Base-by-base conservation (phyloP, 2,888 invertebrate species). In the Eupithecia exiguata region DNA sequence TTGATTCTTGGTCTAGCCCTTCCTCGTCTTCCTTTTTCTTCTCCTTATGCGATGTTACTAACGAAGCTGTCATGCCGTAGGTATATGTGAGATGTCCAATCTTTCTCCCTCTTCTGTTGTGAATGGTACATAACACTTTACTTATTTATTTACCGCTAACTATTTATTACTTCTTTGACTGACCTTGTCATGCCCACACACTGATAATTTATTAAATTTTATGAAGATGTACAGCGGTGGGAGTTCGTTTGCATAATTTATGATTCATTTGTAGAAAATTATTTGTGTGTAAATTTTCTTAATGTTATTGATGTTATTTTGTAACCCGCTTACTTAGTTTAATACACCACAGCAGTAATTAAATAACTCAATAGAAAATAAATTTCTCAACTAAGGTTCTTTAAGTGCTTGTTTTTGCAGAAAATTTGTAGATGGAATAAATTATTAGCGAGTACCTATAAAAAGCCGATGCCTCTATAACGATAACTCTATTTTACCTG, bases 181-280 rank as follows among this genome's bases (percentile, higher is more conserved):
- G 74, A 69, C 71, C 74, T 78, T 75, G 74, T 75, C 70, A 78
- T 78, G 61, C 78, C 78, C 70, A 79, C 80, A 80, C 79, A 62
- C 69, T 75, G 77, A 70, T 77, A 75, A 74, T 76, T 61, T 74
- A 46, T 73, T 75, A 72, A 77, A 77, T 77, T 75, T 66, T 77
- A 75, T 79, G 78, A 70, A 70, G 74, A 77, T 77, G 71, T 79
- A 66, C 75, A 70, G 73, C 63, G 5, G 77, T 80, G 75, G 78
- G 77, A 69, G 74, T 72, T 74, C 68, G 71, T 69, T 73, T 71
- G 67, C 71, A 74, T 78, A 76, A 78, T 77, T 75, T 78, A 77
- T 76, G 70, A 61, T 66, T 36, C 30, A 25, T 74, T 74, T 69
- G 46, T 36, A 66, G 62, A 74, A n/a, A n/a, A 53, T 69, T 69